Conservation (phyloP, 2,113 vertebrate species). For the Anarhynchus alexandrinus region DNA sequence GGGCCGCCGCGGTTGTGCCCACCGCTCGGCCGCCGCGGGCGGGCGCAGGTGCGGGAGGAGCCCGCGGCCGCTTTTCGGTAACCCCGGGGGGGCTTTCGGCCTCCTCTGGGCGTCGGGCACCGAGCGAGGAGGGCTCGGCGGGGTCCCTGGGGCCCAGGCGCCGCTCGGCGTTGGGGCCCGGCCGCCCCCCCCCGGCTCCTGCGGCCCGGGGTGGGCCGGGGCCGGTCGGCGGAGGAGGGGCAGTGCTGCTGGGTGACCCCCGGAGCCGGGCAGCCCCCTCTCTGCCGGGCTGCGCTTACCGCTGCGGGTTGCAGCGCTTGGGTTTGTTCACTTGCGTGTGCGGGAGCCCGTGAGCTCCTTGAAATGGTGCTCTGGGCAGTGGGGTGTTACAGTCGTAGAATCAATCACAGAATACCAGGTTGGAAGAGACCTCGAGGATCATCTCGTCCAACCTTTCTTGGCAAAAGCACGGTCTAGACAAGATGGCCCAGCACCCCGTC, state of each 20-base stretch:
- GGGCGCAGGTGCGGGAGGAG: background rate
- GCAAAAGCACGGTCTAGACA: background rate
- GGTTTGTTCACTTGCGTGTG: background rate
- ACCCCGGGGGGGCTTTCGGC: background rate
- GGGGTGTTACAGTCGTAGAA: background rate
- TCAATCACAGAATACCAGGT: background rate
- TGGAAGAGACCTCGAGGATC: background rate
- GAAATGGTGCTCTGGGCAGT: background rate
- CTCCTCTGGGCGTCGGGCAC: too few species aligned
- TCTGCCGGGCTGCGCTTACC: rapidly evolving
- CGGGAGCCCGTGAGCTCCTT: rapidly evolving
- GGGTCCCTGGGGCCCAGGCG: background rate
- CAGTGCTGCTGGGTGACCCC: rapidly evolving
- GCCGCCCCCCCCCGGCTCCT: background rate
- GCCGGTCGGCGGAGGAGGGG: background rate
- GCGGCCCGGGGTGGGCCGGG: background rate
- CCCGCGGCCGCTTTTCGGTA: background rate
- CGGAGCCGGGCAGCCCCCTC: rapidly evolving
- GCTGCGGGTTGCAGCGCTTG: background rate
- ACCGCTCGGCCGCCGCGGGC: background rate
- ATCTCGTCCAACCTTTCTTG: background rate
- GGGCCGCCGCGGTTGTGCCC: background rate
- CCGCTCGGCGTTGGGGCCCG: background rate
- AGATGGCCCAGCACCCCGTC: background rate
- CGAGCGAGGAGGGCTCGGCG: background rate